A percentile compares a stretch with the other conserved stretches of the same genome.
phyloP scores from a whole-genome alignment of 2,113 vertebrate species.

The Cryptotis parvus region DNA sequence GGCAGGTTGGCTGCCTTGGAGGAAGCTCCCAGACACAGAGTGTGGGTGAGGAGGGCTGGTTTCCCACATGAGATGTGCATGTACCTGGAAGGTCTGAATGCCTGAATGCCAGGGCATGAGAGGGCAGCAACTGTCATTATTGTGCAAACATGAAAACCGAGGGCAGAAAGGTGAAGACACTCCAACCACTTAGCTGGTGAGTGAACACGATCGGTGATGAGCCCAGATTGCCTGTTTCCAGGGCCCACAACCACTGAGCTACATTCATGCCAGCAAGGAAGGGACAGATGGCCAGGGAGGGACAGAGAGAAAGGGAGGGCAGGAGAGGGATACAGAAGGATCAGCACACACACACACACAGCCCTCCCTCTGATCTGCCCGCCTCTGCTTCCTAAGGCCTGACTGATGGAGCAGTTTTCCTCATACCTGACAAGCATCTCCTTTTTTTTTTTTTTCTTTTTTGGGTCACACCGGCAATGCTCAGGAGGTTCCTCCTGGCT shows the following conservation, averaged over 20 bases:
- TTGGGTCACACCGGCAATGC: no score
- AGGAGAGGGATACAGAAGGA: not conserved
- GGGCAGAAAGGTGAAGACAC: not conserved
- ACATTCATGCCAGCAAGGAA: not conserved
- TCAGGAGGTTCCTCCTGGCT: no score
- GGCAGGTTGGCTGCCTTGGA: not conserved
- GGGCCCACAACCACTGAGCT: not conserved
- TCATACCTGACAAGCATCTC: not conserved
- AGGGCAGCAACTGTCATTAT: not conserved
- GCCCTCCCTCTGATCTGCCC: no score
- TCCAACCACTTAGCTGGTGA: constrained; percentile 11
- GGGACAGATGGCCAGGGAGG: not conserved
- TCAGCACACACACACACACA: no score
- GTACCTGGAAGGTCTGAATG: not conserved
- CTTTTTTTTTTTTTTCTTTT: no score
- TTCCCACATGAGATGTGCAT: not conserved
- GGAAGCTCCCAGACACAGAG: not conserved
- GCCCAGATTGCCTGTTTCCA: not conserved
- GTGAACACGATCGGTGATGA: not conserved
- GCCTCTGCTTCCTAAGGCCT: not conserved
- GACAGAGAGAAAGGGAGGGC: not conserved
- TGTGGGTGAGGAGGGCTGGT: not conserved
- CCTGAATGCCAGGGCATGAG: not conserved
- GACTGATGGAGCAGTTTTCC: not conserved
- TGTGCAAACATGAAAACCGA: constrained; percentile 3